A percentile compares a stretch with the other conserved stretches of the same genome.
phyloP scores from a whole-genome alignment of 2,113 vertebrate genomes.

The Antechinus flavipes region DNA sequence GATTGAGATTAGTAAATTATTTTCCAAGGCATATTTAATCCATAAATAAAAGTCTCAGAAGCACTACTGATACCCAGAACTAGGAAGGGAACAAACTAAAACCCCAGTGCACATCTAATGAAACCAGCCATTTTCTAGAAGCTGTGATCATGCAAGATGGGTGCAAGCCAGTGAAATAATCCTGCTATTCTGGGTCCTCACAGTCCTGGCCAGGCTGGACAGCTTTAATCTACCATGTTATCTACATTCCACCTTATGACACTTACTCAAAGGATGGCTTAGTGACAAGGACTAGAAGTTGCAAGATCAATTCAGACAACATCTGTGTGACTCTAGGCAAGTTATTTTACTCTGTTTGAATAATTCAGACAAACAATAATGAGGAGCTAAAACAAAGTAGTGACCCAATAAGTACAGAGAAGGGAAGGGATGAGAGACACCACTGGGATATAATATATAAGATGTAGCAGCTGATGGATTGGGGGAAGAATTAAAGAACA shows the following conservation, averaged over 20 bases:
- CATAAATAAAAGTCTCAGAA: not conserved
- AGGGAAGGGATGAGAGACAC: not conserved
- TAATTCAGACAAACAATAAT: not conserved
- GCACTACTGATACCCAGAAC: not conserved
- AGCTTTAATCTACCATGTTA: not conserved
- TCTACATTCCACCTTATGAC: too few species aligned
- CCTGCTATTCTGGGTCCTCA: not conserved
- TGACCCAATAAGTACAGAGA: too few species aligned
- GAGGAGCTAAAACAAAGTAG: not conserved
- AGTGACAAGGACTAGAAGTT: not conserved
- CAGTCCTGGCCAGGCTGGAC: not conserved
- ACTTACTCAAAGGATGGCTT: not conserved
- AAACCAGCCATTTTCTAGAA: not conserved
- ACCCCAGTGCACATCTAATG: not conserved
- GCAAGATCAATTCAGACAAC: not conserved
- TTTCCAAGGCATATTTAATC: slow-evolving; percentile 6
- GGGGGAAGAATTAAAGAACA: not conserved
- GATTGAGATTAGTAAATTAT: not conserved
- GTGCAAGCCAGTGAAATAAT: not conserved
- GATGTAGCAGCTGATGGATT: not conserved
- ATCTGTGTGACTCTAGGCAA: too few species aligned
- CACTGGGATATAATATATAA: not conserved
- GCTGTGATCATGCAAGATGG: not conserved
- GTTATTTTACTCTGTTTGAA: too few species aligned
- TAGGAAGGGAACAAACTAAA: not conserved